Conservation (phyloP, 2,888 invertebrate genomes). For the Bombylius major region DNA sequence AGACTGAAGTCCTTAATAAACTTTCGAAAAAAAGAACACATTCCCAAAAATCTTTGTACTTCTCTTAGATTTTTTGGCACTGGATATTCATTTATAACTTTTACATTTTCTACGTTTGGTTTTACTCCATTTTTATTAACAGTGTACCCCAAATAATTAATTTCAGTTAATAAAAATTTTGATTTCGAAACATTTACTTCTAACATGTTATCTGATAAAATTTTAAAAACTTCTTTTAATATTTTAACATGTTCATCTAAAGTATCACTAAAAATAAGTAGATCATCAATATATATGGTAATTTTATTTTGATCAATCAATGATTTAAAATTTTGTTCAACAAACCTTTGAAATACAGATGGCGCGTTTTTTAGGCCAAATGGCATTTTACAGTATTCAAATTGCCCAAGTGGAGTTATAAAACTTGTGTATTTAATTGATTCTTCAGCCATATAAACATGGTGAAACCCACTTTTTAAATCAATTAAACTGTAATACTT, state of each 20-base stretch:
- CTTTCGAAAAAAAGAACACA: not conserved
- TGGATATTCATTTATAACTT: conserved; percentile 18
- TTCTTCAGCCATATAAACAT: too few relatives aligned
- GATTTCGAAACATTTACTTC: conserved; percentile 24
- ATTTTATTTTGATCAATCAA: conserved; percentile 12
- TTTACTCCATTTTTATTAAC: conserved; percentile 18
- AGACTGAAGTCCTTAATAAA: not conserved
- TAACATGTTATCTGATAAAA: conserved; percentile 17
- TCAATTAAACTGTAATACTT: not conserved
- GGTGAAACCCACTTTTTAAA: too few relatives aligned
- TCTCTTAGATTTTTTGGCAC: conserved; percentile 18
- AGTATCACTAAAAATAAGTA: conserved; percentile 14
- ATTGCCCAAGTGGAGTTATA: not conserved
- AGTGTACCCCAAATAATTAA: conserved; percentile 24
- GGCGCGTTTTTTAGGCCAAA: conserved; percentile 3
- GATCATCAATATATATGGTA: conserved; percentile 17
- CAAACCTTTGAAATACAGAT: conserved; percentile 14
- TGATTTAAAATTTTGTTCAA: conserved; percentile 13
- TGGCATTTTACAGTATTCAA: not conserved
- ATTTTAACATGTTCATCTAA: conserved; percentile 15
- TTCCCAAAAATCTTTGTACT: conserved; percentile 23
- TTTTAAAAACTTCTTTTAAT: conserved; percentile 17
- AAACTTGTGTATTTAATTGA: not conserved
- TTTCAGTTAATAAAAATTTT: conserved; percentile 16
- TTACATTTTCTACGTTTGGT: conserved; percentile 19